phyloP scores from a whole-genome alignment of 1,140 invertebrate species.

The Drosophila kepulauana region DNA sequence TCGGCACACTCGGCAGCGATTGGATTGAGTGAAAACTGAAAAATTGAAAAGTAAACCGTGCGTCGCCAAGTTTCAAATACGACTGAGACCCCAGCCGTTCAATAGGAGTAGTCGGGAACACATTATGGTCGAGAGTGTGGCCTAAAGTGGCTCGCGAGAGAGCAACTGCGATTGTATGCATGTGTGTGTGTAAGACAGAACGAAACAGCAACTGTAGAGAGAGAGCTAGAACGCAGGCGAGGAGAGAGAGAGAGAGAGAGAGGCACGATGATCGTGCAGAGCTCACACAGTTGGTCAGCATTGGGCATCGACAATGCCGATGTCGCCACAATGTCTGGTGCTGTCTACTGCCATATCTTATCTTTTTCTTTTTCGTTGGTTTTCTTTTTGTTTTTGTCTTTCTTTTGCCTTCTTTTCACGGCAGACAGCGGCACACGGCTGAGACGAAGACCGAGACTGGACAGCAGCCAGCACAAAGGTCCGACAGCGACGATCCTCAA shows the following conservation, averaged over 20 bases:
- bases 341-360: slow-evolving; percentile 78
- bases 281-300: slow-evolving; percentile 38
- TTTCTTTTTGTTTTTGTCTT: slow-evolving; percentile 14
- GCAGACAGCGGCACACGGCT: slow-evolving; percentile 3
- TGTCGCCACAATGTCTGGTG: slow-evolving; percentile 81
- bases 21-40: slow-evolving; percentile 28
- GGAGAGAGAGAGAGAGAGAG: not conserved
- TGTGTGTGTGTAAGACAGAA: slow-evolving; percentile 2
- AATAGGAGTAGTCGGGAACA: slow-evolving; percentile 57
- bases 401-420: slow-evolving; percentile 24
- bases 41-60: slow-evolving; percentile 66
- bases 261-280: slow-evolving; percentile 16
- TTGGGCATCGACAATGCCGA: slow-evolving; percentile 63
- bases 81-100: slow-evolving; percentile 63
- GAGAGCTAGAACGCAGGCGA: slow-evolving; percentile 1
- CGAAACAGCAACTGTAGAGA: slow-evolving; percentile 10
- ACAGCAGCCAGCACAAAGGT: slow-evolving; percentile 49
- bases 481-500: slow-evolving; percentile 51
- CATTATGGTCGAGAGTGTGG: slow-evolving; percentile 52
- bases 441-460: slow-evolving; percentile 49
- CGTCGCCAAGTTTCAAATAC: slow-evolving; percentile 76
- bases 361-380: slow-evolving; percentile 57
- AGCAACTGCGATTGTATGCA: not conserved
- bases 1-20: slow-evolving; percentile 10
- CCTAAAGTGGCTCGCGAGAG: slow-evolving; percentile 26